Conservation (phyloP, 2,113 vertebrate species). For the Nanger granti region DNA sequence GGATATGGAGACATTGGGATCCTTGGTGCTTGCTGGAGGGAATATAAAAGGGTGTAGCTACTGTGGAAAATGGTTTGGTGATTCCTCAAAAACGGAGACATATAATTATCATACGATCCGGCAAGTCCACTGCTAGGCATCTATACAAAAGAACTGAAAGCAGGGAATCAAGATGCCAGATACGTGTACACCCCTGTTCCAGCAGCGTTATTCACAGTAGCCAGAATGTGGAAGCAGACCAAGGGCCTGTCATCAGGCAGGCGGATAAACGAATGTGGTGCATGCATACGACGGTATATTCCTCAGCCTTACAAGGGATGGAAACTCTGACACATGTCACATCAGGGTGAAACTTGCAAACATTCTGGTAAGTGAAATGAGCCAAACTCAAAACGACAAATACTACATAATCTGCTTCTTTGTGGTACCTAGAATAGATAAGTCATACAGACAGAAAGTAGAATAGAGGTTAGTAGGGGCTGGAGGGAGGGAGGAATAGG, state of each 20-base stretch:
- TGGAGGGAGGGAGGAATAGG: background rate
- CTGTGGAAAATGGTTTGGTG: background rate
- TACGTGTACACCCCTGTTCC: background rate
- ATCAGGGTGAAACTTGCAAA: background rate
- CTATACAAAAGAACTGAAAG: background rate
- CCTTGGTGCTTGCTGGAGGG: background rate
- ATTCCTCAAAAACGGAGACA: background rate
- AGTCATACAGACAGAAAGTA: background rate
- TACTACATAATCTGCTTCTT: background rate
- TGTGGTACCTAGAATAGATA: background rate
- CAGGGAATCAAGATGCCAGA: background rate
- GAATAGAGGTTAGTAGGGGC: background rate
- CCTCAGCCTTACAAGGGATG: background rate
- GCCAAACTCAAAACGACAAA: background rate
- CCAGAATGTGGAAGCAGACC: background rate
- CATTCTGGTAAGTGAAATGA: background rate
- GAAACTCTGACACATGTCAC: background rate
- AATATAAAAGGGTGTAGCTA: background rate
- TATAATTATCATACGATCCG: background rate
- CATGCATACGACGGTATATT: background rate
- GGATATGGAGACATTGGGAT: background rate
- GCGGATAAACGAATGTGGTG: background rate
- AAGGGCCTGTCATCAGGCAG: background rate
- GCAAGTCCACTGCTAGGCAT: background rate
- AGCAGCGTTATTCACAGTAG: background rate